Conservation (phyloP, 2,113 vertebrate species). For the Scatophagus argus region DNA sequence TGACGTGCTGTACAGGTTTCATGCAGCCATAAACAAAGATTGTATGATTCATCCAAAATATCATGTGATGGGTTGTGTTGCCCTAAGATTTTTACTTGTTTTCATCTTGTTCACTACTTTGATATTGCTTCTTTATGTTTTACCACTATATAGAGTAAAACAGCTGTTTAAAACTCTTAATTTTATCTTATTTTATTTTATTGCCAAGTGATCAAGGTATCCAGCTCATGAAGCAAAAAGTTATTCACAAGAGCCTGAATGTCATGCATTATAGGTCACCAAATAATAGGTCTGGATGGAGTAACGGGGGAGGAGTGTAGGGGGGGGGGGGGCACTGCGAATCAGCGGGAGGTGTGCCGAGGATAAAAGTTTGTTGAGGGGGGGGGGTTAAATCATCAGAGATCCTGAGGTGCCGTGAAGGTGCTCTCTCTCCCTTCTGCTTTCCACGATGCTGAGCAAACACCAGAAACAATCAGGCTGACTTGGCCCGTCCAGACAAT, state of each 20-base stretch:
- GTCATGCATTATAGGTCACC: not conserved
- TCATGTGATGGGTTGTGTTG: no score
- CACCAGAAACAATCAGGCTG: slow-evolving; percentile 6
- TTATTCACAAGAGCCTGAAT: slow-evolving; percentile 35
- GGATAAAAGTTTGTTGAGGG: slow-evolving; percentile 24
- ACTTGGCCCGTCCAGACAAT: not conserved
- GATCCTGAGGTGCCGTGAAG: slow-evolving; percentile 31
- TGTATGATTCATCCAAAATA: no score
- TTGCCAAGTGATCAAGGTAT: no score
- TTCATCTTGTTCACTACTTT: not conserved
- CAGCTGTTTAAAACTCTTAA: no score
- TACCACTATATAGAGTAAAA: no score
- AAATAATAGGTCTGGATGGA: slow-evolving; percentile 63
- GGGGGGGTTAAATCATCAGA: slow-evolving; percentile 27
- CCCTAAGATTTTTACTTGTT: not conserved
- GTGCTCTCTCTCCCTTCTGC: not conserved
- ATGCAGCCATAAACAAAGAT: no score
- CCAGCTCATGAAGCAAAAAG: slow-evolving; percentile 58
- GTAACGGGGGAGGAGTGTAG: slow-evolving; percentile 47
- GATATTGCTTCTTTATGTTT: not conserved
- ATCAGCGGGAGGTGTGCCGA: slow-evolving; percentile 30
- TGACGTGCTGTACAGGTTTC: no score
- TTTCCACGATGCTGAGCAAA: slow-evolving; percentile 22
- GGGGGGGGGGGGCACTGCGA: slow-evolving; percentile 36
- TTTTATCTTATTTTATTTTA: no score